These are phyloP conservation scores for Peromyscus polionotus DNA, from an alignment of 2,113 vertebrate genomes.

Conservation along the genomic window DNA sequence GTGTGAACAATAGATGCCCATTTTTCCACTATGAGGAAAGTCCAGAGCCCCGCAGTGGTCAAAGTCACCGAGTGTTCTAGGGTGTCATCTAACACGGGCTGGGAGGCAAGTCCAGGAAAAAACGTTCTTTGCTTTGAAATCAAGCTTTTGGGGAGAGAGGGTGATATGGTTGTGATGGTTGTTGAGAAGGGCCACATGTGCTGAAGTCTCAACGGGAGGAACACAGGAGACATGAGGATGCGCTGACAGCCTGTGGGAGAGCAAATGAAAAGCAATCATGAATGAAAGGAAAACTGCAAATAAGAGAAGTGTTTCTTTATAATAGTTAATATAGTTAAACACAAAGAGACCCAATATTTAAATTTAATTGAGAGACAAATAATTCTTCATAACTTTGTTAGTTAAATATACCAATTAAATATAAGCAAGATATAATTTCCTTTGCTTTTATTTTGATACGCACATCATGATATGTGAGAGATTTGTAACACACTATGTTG, in stretches of 20 bases:
- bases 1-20: background rate
- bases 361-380: background rate
- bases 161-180: too few species aligned
- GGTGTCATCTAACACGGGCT: background rate
- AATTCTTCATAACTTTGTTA: background rate
- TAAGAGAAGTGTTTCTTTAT: background rate
- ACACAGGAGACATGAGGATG: background rate
- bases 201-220: background rate
- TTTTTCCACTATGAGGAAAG: background rate
- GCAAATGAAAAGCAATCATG: background rate
- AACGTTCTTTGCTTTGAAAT: background rate
- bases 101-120: background rate
- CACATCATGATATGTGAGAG: background rate
- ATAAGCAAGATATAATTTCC: background rate
- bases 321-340: background rate
- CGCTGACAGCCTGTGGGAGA: background rate
- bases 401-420: background rate
- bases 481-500: background rate
- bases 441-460: constrained; percentile 2
- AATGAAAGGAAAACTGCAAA: background rate
- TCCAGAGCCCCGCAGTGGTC: background rate
- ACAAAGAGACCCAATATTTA: constrained; percentile 8
- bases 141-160: background rate
- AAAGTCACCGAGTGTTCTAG: background rate
- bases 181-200: background rate